A percentile compares a stretch with the other conserved stretches of the same genome.
phyloP scores from a whole-genome alignment of 2,797 vertebrate genomes.

The Anguilla anguilla region DNA sequence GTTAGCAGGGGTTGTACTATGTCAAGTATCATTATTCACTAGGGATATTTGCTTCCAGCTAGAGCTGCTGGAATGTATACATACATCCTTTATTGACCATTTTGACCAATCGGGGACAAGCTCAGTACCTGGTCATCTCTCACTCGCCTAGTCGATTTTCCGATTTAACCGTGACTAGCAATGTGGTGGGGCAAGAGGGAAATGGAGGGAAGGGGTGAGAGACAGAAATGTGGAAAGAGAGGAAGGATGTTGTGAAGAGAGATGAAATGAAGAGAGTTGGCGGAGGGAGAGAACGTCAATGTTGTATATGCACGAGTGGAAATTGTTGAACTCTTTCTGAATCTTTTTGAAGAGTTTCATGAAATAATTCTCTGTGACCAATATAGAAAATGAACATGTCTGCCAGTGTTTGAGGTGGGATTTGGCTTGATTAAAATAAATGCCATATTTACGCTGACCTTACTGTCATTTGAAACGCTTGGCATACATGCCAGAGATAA shows the following conservation, averaged over 20 bases:
- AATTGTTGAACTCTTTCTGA: not conserved
- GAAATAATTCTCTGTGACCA: not conserved
- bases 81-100: not conserved
- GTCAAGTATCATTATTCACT: not conserved
- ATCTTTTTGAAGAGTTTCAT: conserved; percentile 14
- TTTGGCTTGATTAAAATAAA: conserved; percentile 36
- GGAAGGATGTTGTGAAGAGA: not conserved
- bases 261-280: not conserved
- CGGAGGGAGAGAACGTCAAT: not conserved
- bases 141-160: not conserved
- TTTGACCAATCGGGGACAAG: not conserved
- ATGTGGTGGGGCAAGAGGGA: not conserved
- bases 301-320: not conserved
- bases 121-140: not conserved
- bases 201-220: not conserved
- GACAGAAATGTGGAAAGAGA: not conserved
- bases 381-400: not conserved
- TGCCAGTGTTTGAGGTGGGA: not conserved
- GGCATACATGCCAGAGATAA: conserved; percentile 23
- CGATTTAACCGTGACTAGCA: not conserved
- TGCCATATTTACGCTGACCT: not conserved
- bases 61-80: not conserved
- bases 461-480: conserved; percentile 30
- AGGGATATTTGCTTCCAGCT: not conserved
- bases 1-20: not conserved